phyloP scores from a whole-genome alignment of 2,113 vertebrate species.

The Solea senegalensis region DNA sequence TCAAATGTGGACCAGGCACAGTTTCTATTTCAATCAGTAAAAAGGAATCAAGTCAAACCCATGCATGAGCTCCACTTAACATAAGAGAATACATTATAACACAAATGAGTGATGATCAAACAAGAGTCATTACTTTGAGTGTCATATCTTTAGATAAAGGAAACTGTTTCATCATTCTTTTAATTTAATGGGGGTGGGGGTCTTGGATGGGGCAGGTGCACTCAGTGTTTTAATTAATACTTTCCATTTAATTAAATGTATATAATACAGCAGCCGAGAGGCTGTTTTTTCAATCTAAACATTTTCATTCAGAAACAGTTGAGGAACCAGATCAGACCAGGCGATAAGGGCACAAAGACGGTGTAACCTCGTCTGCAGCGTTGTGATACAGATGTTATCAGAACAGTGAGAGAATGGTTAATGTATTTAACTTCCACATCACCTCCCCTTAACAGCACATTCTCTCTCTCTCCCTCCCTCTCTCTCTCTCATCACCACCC shows the following conservation, averaged over 20 bases:
- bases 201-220: no score
- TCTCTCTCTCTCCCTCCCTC: slow-evolving; percentile 6
- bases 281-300: slow-evolving; percentile 19
- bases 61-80: no score
- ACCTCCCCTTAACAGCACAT: slow-evolving; percentile 35
- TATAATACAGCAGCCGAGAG: slow-evolving; percentile 43
- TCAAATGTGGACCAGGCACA: neutral
- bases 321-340: slow-evolving; percentile 27
- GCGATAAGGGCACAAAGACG: slow-evolving; percentile 61
- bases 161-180: no score
- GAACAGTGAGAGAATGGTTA: slow-evolving; percentile 35
- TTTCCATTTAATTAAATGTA: slow-evolving; percentile 28
- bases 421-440: slow-evolving; percentile 67
- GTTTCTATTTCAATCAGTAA: no score
- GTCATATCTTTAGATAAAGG: no score
- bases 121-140: no score
- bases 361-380: slow-evolving; percentile 45
- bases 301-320: slow-evolving; percentile 34
- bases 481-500: slow-evolving; percentile 55
- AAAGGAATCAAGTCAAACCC: no score
- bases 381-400: slow-evolving; percentile 62
- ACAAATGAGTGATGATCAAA: no score
- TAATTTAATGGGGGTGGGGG: no score
- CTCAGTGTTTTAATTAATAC: no score
- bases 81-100: no score